Base-by-base conservation (phyloP, 35 echinoderm and acorn worm species). In the Eucidaris tribuloides region DNA sequence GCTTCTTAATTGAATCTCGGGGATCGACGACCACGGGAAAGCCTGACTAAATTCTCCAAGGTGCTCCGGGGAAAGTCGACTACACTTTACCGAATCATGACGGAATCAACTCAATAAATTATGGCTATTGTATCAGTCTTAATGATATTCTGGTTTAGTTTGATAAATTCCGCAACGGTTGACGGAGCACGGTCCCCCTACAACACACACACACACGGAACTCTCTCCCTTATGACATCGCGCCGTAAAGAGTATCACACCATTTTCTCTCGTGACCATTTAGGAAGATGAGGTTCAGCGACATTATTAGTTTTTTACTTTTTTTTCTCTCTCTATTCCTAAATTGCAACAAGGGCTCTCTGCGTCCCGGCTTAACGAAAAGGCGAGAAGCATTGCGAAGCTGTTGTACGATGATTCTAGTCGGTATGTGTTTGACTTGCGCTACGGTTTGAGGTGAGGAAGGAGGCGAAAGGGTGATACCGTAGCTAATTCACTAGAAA, bases 401-500 rank as follows among this genome's bases (percentile, higher is more conserved):
- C 25, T 74, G 68, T 74, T 40, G 68, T n/a, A 22, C n/a, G 40
- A 44, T 1, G 68, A 74, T 14, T 42, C 68, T 33, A 40, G 68
- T 74, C 68, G 68, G 68, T 44, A 44, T 74, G 25, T 44, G 35
- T 74, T n/a, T n/a, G n/a, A n/a, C 68, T 42, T 41, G 68, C 30
- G 68, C 38, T 33, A 17, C 17, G 68, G 41, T n/a, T 2, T 24
- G 68, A 44, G 68, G 68, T 74, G 68, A 74, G 41, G 37, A 36
- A 36, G 37, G 38, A 74, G 68, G 68, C 37, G 68, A 74, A 24
- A 74, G 34, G 68, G 68, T 74, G 68, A 38, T 31, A 74, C 35
- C 35, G 25, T 38, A 74, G 68, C 68, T 74, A 74, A 74, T 74
- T 74, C 68, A 74, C 68, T 74, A 74, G 44, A 74, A 24, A 74